phyloP scores from a whole-genome alignment of 2,113 vertebrate genomes.

The Vulpes lagopus region DNA sequence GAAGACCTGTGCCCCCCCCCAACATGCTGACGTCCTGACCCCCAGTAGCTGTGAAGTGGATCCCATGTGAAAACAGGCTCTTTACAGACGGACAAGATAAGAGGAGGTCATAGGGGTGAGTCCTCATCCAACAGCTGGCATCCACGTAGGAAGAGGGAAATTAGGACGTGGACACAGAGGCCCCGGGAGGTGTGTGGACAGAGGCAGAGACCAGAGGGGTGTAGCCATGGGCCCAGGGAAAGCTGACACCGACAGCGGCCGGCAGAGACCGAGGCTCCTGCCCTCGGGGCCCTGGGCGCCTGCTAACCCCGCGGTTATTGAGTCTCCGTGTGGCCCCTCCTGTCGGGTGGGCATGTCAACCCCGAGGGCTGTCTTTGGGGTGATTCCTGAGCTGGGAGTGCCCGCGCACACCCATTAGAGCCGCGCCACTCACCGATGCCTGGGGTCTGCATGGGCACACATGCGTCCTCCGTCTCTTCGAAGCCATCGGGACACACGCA shows the following conservation, averaged over 20 bases:
- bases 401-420: fast-evolving
- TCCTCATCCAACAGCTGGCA: not conserved
- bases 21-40: fast-evolving
- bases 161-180: not conserved
- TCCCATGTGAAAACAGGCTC: not conserved
- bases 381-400: not conserved
- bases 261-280: not conserved
- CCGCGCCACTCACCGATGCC: conserved; percentile 83
- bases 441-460: conserved; percentile 83
- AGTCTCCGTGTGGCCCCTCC: no score
- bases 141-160: not conserved
- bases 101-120: fast-evolving
- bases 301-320: not conserved
- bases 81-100: fast-evolving
- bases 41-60: fast-evolving
- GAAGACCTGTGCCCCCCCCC: not conserved
- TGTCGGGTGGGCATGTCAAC: fast-evolving
- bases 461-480: conserved; percentile 89
- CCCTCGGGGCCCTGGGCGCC: fast-evolving
- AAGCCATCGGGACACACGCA: conserved; percentile 91
- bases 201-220: not conserved
- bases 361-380: fast-evolving
- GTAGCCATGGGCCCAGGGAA: fast-evolving
- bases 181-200: fast-evolving
- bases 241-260: not conserved